Evolutionary conservation across 2,888 invertebrate species (phyloP), one percentile per base, ranked within the genome.

Genomic region (Tolmerus cingulatus): DNA sequence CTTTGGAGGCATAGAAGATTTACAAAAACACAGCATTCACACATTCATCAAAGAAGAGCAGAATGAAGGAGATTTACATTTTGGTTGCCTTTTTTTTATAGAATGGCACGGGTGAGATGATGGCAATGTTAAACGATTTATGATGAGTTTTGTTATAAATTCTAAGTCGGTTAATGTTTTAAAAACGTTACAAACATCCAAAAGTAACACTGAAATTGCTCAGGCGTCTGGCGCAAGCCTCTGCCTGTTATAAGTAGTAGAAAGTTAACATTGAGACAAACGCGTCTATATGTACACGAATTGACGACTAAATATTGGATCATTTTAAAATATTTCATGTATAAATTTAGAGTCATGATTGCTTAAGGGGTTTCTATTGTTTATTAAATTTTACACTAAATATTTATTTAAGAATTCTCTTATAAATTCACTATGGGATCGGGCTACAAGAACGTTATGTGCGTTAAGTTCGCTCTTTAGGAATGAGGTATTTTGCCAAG

Each of bases 201-300:
- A 46, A 79, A 46, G 27, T 40, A 77, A 76, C 76, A 76, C 37
- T 30, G n/a, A 76, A 76, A 37, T 76, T 2, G 27, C 8, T 8
- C 12, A 76, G 40, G 74, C 51, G 37, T 74, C 40, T n/a, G 51
- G 51, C n/a, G n/a, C 5, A 16, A n/a, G n/a, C 7, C 12, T 76
- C 27, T 34, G 40, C 76, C 30, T n/a, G 30, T 34, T 37, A 37
- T 66, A 84, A 23, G 37, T 66, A 30, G 14, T 34, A 14, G 46
- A 46, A 40, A 77, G 87, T 86, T 86, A 87, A 87, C 87, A 87
- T 87, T 86, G 86, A 87, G 86, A 87, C 86, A 87, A 76, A 74
- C 23, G 79, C 79, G 34, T 27, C 77, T 77, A 27, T 87, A 87
- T 87, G 19, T 87, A 87, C 87, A 87, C 74, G 51, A 87, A 82